phyloP scores from a whole-genome alignment of 2,113 vertebrate species.

The Psittacara wagleri region DNA sequence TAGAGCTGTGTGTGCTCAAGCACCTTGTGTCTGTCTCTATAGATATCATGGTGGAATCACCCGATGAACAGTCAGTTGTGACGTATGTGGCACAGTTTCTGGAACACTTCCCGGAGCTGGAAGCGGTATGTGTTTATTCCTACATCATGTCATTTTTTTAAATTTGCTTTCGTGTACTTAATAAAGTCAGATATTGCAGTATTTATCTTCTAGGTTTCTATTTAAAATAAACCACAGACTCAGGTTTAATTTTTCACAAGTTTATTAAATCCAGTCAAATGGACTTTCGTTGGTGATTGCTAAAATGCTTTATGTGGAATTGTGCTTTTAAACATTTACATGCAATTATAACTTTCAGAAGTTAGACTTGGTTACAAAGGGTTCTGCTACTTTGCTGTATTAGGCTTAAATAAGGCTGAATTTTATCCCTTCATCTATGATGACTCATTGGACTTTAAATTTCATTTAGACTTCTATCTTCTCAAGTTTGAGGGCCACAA shows the following conservation, averaged over 20 bases:
- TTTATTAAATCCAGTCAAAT: neutral
- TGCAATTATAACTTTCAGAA: neutral
- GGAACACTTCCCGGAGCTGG: constrained; percentile 90
- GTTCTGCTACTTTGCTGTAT: neutral
- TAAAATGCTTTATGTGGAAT: neutral
- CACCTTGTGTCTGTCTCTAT: neutral
- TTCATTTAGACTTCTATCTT: neutral
- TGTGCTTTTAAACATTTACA: neutral
- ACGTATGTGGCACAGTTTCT: constrained; percentile 95
- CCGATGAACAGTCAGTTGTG: constrained; percentile 93
- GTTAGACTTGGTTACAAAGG: neutral
- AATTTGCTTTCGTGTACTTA: neutral
- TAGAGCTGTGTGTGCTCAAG: neutral
- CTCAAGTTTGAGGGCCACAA: neutral
- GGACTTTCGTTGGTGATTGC: neutral
- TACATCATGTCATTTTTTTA: neutral
- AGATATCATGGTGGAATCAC: constrained; percentile 89
- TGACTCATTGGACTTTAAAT: neutral
- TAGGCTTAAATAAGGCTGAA: neutral
- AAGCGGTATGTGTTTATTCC: constrained; percentile 80
- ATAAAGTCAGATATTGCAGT: neutral
- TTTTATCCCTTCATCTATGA: neutral
- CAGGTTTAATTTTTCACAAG: neutral
- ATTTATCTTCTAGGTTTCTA: neutral
- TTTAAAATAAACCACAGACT: neutral